Conservation (phyloP, 2,888 invertebrate genomes). For the Andrena camellia region DNA sequence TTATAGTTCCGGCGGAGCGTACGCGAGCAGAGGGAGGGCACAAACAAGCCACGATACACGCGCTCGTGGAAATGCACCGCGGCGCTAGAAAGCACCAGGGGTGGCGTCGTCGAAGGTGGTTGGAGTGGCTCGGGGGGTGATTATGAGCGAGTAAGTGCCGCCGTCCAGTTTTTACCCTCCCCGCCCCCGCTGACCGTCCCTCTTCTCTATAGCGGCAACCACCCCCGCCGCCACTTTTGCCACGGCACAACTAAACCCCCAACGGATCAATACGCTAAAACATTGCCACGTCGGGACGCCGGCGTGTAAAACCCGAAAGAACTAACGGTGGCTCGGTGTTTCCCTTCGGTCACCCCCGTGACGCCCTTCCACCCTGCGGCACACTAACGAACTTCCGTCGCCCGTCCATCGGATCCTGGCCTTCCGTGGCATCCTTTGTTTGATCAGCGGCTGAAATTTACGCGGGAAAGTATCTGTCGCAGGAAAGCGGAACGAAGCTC, state of each 20-base stretch:
- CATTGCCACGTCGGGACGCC: conserved; percentile 83
- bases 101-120: conserved; percentile 63
- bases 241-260: conserved; percentile 79
- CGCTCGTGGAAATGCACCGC: conserved; percentile 67
- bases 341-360: conserved; percentile 50
- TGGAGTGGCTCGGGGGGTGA: conserved; percentile 76
- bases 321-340: conserved; percentile 66
- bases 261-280: conserved; percentile 85
- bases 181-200: conserved; percentile 65
- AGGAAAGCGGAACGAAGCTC: background rate
- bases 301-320: conserved; percentile 77
- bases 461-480: conserved; percentile 3
- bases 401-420: conserved; percentile 13
- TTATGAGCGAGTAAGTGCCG: conserved; percentile 84
- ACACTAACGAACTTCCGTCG: conserved; percentile 57
- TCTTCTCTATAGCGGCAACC: conserved; percentile 68
- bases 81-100: conserved; percentile 55
- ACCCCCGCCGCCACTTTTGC: conserved; percentile 73
- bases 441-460: conserved; percentile 43
- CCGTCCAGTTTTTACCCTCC: conserved; percentile 82
- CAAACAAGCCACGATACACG: conserved; percentile 41
- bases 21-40: background rate
- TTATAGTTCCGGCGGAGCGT: background rate
- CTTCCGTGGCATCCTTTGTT: conserved; percentile 26
- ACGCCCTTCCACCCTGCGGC: conserved; percentile 11